A percentile compares a stretch with the other conserved stretches of the same genome.
Conservation (phyloP, 1,140 invertebrate species). For the Hypothenemus hampei region DNA sequence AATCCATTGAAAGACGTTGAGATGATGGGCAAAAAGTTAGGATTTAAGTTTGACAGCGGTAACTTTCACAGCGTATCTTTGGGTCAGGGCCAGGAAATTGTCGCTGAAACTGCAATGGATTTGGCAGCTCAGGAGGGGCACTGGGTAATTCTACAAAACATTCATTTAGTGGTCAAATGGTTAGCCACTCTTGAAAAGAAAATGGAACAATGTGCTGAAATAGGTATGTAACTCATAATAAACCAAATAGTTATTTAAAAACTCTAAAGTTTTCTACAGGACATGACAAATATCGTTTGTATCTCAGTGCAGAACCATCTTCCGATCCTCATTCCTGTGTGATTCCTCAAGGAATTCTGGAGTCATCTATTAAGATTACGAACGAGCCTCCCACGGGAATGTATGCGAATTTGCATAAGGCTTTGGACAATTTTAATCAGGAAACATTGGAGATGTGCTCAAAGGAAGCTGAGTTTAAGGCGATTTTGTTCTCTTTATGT, state of each 20-base stretch:
- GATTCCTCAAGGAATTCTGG: slow-evolving; percentile 75
- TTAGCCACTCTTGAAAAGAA: slow-evolving; percentile 84
- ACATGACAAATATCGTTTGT: slow-evolving; percentile 59
- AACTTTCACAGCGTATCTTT: slow-evolving; percentile 93
- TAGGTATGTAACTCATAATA: slow-evolving; percentile 50
- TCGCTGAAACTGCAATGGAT: slow-evolving; percentile 83
- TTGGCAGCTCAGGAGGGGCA: slow-evolving; percentile 72
- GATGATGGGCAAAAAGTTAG: slow-evolving; percentile 68
- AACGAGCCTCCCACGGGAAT: slow-evolving; percentile 95
- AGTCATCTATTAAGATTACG: slow-evolving; percentile 93
- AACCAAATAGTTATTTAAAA: neutral
- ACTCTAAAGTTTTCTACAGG: slow-evolving; percentile 34
- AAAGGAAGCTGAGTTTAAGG: slow-evolving; percentile 92
- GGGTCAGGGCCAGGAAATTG: slow-evolving; percentile 90
- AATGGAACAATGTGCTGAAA: slow-evolving; percentile 71
- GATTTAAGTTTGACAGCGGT: slow-evolving; percentile 72
- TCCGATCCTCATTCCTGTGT: slow-evolving; percentile 44
- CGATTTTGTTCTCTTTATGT: slow-evolving; percentile 85
- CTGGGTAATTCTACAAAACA: slow-evolving; percentile 91
- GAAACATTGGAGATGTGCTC: slow-evolving; percentile 89
- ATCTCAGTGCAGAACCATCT: slow-evolving; percentile 58
- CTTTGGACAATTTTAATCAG: slow-evolving; percentile 89
- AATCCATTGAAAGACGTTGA: slow-evolving; percentile 91
- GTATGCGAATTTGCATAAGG: slow-evolving; percentile 89
- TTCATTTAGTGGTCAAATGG: slow-evolving; percentile 89